These are phyloP conservation scores for Sitta carolinensis DNA, from an alignment of 2,797 vertebrate species.

Conservation along the genomic window DNA sequence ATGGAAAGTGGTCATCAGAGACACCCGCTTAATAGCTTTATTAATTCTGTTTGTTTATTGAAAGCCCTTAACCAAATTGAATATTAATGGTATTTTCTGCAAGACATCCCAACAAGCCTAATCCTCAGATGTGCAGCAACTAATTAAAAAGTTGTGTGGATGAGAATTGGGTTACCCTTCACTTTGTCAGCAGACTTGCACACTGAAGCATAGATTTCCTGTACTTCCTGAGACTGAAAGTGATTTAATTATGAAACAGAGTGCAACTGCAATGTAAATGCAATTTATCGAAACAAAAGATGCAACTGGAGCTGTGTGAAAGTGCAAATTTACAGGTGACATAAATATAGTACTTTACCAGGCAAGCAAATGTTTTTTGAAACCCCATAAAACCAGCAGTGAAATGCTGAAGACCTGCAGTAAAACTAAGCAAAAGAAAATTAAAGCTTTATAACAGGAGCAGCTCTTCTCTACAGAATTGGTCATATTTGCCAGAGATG, in stretches of 20 bases:
- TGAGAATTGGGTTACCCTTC: conserved; percentile 45
- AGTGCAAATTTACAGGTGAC: background rate
- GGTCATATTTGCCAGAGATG: background rate
- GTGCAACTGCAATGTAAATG: background rate
- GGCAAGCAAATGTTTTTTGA: background rate
- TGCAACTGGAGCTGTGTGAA: background rate
- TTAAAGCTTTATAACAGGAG: background rate
- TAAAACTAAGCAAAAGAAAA: conserved; percentile 33
- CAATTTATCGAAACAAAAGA: background rate
- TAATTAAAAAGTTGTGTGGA: conserved; percentile 54
- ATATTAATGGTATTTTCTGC: conserved; percentile 65
- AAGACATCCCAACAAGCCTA: conserved; percentile 51
- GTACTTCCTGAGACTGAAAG: background rate
- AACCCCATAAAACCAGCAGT: background rate
- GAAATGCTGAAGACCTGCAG: background rate
- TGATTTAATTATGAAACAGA: conserved; percentile 28
- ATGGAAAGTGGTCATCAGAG: conserved; percentile 39
- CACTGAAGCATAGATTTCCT: conserved; percentile 36
- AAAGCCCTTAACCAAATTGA: conserved; percentile 43
- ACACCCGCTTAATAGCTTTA: conserved; percentile 53
- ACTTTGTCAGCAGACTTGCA: conserved; percentile 44
- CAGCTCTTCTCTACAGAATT: background rate
- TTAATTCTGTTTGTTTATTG: conserved; percentile 59
- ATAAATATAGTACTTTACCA: background rate
- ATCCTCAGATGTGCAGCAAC: conserved; percentile 46